phyloP scores from a whole-genome alignment of 2,113 vertebrate species.

The Equus quagga region DNA sequence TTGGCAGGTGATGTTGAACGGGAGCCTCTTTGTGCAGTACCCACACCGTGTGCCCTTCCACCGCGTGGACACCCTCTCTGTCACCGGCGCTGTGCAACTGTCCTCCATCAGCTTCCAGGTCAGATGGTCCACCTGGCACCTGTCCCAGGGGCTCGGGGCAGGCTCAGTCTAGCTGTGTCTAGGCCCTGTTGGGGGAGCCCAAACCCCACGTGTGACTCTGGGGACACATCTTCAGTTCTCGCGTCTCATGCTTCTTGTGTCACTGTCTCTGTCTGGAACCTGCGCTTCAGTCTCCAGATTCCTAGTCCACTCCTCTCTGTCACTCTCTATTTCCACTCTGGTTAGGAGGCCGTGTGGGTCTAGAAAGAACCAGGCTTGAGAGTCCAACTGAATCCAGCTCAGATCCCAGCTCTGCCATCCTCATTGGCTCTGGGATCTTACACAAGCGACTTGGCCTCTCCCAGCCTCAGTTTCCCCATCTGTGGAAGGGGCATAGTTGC shows the following conservation, averaged over 20 bases:
- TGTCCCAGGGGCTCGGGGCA: not conserved
- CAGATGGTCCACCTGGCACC: not conserved
- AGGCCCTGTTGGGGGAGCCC: not conserved
- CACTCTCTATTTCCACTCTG: accelerated
- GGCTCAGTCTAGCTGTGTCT: not conserved
- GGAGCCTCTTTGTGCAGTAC: conserved; percentile 81
- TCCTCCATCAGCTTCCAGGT: conserved; percentile 83
- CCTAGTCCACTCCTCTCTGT: not conserved
- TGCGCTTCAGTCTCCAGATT: not conserved
- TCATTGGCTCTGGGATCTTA: not conserved
- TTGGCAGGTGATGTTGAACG: conserved; percentile 88
- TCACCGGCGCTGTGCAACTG: conserved; percentile 85
- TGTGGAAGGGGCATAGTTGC: not conserved
- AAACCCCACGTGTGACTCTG: not conserved
- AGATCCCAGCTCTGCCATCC: not conserved
- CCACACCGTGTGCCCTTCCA: conserved; percentile 84
- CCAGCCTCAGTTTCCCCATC: not conserved
- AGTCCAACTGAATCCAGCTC: not conserved
- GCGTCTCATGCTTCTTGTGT: not conserved
- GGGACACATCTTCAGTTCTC: not conserved
- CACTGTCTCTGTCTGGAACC: not conserved
- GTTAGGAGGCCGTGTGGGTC: not conserved
- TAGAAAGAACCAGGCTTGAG: not conserved
- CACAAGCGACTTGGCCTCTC: not conserved
- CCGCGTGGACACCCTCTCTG: conserved; percentile 76